A percentile compares a stretch with the other conserved stretches of the same genome.
phyloP scores from a whole-genome alignment of 2,888 invertebrate species.

The Drosophila macrospina region DNA sequence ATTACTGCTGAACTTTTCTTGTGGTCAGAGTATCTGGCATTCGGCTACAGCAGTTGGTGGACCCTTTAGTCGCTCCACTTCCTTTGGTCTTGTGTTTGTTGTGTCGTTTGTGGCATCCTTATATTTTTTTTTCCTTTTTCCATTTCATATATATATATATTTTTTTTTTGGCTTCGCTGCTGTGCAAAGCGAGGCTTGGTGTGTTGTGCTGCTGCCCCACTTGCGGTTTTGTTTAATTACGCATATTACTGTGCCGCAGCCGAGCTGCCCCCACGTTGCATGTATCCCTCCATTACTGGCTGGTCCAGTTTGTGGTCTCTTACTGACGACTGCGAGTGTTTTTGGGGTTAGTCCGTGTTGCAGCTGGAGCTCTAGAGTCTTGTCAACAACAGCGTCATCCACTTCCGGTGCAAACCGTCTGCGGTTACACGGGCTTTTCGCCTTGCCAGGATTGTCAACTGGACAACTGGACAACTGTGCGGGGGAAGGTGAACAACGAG shows the following conservation, averaged over 20 bases:
- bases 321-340: conserved; percentile 58
- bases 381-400: conserved; percentile 64
- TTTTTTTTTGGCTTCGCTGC: conserved; percentile 9
- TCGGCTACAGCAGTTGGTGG: no score
- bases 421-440: conserved; percentile 62
- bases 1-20: no score
- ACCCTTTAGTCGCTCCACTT: conserved; percentile 12
- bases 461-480: conserved; percentile 6
- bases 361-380: conserved; percentile 27
- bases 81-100: conserved; percentile 41
- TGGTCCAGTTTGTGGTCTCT: conserved; percentile 58
- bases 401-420: conserved; percentile 55
- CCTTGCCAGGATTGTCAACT: conserved; percentile 58
- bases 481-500: background rate
- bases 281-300: background rate
- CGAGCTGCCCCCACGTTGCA: conserved; percentile 14
- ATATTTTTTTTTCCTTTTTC: conserved; percentile 16
- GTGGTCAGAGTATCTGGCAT: no score
- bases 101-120: conserved; percentile 53
- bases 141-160: conserved; percentile 9
- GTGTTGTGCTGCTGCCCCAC: conserved; percentile 60
- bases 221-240: conserved; percentile 81
- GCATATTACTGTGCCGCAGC: conserved; percentile 64
- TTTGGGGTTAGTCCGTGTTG: conserved; percentile 45
- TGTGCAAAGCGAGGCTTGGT: conserved; percentile 33